Base-by-base conservation (phyloP, 2,888 invertebrate genomes). In the Plagodis pulveraria region DNA sequence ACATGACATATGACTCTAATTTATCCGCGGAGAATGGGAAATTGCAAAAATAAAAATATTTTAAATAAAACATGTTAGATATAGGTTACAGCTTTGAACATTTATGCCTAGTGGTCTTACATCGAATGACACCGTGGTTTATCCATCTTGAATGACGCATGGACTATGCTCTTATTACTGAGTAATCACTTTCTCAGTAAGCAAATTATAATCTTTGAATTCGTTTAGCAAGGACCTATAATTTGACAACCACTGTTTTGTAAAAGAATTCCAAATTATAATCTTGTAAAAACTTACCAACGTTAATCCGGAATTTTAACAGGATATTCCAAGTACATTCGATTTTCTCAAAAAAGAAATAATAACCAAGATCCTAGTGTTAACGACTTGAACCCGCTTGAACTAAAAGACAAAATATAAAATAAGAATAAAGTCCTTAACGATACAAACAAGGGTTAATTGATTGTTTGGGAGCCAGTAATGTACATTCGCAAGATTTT, bases 401-500 rank as follows among this genome's bases (percentile, higher is more conserved):
- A 48, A 8, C n/a, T 10, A 32, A 22, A 50, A 53, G 7, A 53
- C 43, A 6, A 58, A 35, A 44, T 32, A 53, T 48, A 6, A 58
- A 35, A 44, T 32, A 47, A 45, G 41, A 6, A 12, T 34, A 22
- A 22, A 22, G 22, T 22, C 4, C 22, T 22, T 22, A 22, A 12
- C 5, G 42, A 36, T 44, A 40, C 50, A 55, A 50, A 55, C 46
- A 59, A 55, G 40, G 55, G 43, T 45, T 55, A 59, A 59, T 55
- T 47, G 49, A 60, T 60, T 48, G 51, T 36, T 44, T 52, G 51
- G 46, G 56, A 35, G 33, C 48, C 33, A n/a, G 42, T 8, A 6
- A 34, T 4, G 38, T 12, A n/a, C 44, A 44, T 48, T 56, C 56
- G 40, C 40, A 56, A 56, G 51, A 51, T 51, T 51, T 60, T 59